Base-by-base conservation (phyloP, 2,113 vertebrate genomes). In the Narcine bancroftii region DNA sequence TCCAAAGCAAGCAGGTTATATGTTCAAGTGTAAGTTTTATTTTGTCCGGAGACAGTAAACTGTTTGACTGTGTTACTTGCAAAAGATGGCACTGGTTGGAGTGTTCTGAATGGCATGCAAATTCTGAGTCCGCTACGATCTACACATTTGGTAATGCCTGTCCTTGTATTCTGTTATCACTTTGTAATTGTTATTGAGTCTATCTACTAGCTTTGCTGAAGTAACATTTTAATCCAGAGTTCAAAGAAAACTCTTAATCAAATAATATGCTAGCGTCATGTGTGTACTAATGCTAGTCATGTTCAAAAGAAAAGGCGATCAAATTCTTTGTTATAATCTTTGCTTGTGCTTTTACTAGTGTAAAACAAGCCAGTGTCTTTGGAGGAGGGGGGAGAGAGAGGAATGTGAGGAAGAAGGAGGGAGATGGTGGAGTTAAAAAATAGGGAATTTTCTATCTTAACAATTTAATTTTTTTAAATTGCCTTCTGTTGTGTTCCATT, bases 1-100 rank as follows among this genome's bases (percentile, higher is more conserved):
- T 96, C 97, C 91, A 99, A 99, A 96, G 98, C 99, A 96, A 98
- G 97, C 95, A 97, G 99, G 33, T 96, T 98, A 95, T 98, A 98
- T 94, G 97, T 72, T 94, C 97, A 98, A 93, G 95, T 99, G 98
- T 99, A 94, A 98, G 98, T 98, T 77, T 24, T 93, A 81, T 53
- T 13, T 0, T 10, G 2, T 66, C 66, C 26, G 91, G 56, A 91
- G 60, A 47, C 42, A 19, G 29, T 69, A 0, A 26, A 0, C 3
- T 63, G 2, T 2, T 39, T 63, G 39, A 0, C 24, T 2, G 19
- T 24, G 71, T 47, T 75, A 72, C 39, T 92, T 66, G 24, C 2
- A n/a, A 66, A 33, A 4, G 0, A 36, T 60, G 53, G 81, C 60
- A 85, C 13, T 85, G 33, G 6, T 87, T 87, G 81, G 33, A 36